A percentile compares a stretch with the other conserved stretches of the same genome.
Conservation (phyloP, 2,888 invertebrate genomes). For the Erebia ligea region DNA sequence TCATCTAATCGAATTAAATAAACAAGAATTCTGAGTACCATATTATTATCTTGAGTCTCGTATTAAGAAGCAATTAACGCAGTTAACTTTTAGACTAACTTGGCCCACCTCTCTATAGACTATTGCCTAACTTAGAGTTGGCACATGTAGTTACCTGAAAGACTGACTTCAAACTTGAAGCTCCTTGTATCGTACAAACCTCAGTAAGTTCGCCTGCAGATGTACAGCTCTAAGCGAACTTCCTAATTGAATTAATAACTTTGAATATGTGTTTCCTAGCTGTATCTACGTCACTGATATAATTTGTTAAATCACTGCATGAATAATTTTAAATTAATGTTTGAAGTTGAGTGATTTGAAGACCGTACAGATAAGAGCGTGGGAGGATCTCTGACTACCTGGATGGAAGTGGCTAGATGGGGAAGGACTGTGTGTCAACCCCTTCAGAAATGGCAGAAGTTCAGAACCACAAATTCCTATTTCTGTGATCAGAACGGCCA, state of each 20-base stretch:
- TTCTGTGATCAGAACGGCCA: too few species aligned
- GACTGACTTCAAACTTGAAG: slow-evolving; percentile 8
- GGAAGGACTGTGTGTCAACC: too few species aligned
- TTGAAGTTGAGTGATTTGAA: background rate
- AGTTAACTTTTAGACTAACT: too few species aligned
- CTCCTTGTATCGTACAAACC: background rate
- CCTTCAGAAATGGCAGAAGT: too few species aligned
- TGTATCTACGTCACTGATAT: background rate
- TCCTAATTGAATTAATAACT: slow-evolving; percentile 9
- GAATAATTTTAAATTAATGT: background rate
- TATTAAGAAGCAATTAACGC: too few species aligned
- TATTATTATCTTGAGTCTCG: background rate
- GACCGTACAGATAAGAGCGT: too few species aligned
- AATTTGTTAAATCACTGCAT: background rate
- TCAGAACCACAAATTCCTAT: too few species aligned
- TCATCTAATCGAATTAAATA: slow-evolving; percentile 13
- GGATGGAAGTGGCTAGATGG: too few species aligned
- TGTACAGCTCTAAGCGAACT: background rate
- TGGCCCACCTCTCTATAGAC: too few species aligned
- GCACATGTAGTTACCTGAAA: background rate
- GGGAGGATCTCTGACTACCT: too few species aligned
- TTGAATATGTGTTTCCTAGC: slow-evolving; percentile 1
- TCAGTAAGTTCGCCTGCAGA: slow-evolving; percentile 5
- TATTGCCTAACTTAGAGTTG: background rate
- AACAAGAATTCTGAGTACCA: too few species aligned